phyloP scores from a whole-genome alignment of 2,888 invertebrate genomes.

The Drosophila histrio region DNA sequence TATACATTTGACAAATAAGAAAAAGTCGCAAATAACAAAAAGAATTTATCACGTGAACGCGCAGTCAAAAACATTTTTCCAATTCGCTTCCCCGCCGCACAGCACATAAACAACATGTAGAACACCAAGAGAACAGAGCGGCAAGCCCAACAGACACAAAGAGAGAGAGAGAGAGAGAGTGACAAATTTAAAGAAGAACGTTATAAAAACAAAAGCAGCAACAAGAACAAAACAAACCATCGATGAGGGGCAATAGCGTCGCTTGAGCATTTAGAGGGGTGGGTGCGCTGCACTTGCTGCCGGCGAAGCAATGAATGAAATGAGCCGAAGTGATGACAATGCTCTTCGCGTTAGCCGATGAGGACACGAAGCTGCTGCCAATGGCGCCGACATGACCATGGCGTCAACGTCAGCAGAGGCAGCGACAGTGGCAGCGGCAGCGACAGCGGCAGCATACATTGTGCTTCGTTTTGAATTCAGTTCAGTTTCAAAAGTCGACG shows the following conservation, averaged over 20 bases:
- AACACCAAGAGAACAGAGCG: constrained; percentile 3
- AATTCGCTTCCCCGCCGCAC: constrained; percentile 10
- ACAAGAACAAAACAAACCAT: constrained; percentile 17
- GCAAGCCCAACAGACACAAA: not conserved
- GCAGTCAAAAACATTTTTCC: constrained; percentile 51
- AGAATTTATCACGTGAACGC: constrained; percentile 65
- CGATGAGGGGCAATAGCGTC: constrained; percentile 17
- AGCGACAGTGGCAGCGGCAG: constrained; percentile 21
- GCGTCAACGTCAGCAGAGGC: constrained; percentile 34
- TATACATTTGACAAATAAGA: constrained; percentile 13
- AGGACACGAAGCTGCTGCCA: constrained; percentile 67
- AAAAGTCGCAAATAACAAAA: constrained; percentile 31
- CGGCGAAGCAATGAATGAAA: constrained; percentile 72
- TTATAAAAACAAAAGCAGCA: constrained; percentile 70
- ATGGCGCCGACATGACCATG: constrained; percentile 43
- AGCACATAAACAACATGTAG: constrained; percentile 24
- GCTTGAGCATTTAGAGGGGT: not conserved
- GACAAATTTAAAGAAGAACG: constrained; percentile 57
- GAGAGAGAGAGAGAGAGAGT: constrained; percentile 2
- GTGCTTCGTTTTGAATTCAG: constrained; percentile 37
- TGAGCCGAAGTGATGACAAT: constrained; percentile 28
- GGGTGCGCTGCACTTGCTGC: constrained; percentile 22
- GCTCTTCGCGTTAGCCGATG: constrained; percentile 19
- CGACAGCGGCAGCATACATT: constrained; percentile 22
- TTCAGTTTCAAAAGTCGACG: constrained; percentile 72